Conservation (phyloP, 2,888 invertebrate genomes). For the Romanomermis culicivorax region DNA sequence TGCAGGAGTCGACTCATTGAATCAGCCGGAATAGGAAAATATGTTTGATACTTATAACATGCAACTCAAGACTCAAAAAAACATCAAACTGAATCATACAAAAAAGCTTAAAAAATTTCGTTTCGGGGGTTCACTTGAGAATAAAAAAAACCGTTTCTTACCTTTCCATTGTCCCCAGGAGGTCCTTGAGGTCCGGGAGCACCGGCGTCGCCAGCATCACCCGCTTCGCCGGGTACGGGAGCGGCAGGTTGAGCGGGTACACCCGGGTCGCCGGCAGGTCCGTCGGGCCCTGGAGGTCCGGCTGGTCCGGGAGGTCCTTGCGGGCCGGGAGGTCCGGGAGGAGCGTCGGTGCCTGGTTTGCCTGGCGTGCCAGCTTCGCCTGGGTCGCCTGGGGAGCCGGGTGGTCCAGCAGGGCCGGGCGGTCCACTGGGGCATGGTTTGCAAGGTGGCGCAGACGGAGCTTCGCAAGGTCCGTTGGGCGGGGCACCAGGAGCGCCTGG, state of each 20-base stretch:
- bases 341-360: neutral
- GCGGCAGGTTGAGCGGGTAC: neutral
- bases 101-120: too few relatives aligned
- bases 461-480: neutral
- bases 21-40: too few relatives aligned
- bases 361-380: constrained; percentile 3
- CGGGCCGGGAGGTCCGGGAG: neutral
- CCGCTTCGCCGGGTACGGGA: neutral
- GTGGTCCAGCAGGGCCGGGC: constrained; percentile 14
- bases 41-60: too few relatives aligned
- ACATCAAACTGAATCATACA: too few relatives aligned
- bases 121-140: too few relatives aligned
- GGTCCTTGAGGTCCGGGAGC: constrained; percentile 15
- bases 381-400: neutral
- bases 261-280: neutral
- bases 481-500: constrained; percentile 15
- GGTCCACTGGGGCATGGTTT: constrained; percentile 12
- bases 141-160: too few relatives aligned
- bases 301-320: neutral
- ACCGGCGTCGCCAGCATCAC: constrained; percentile 3
- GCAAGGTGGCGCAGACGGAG: constrained; percentile 9
- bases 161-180: neutral
- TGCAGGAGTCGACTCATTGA: too few relatives aligned
- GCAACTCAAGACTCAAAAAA: too few relatives aligned
- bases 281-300: neutral